phyloP scores from a whole-genome alignment of 2,797 vertebrate species.

The Phrynocephalus guinanensis region DNA sequence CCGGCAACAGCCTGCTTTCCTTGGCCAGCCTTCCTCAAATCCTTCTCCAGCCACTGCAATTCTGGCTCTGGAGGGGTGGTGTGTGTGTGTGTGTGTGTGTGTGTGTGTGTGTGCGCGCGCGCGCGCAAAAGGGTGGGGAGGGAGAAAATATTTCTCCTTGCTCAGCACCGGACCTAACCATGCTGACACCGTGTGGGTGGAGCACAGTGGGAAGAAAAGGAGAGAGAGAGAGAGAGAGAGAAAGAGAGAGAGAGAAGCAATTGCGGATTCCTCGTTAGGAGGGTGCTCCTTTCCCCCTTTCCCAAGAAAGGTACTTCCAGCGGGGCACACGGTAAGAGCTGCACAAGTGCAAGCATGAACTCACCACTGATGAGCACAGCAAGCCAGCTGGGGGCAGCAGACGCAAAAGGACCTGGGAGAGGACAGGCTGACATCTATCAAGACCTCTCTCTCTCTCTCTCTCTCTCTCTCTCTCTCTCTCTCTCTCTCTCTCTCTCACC shows the following conservation, averaged over 20 bases:
- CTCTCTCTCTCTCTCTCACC: not conserved
- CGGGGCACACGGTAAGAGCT: not conserved
- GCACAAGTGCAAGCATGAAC: not conserved
- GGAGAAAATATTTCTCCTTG: conserved; percentile 52
- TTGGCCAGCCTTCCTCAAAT: conserved; percentile 71
- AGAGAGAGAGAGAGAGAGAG: rapidly evolving
- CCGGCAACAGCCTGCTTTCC: conserved; percentile 76
- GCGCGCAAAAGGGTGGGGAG: too few species aligned
- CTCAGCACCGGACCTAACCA: conserved; percentile 11
- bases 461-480: not conserved
- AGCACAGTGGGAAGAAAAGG: too few species aligned
- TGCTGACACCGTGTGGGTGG: not conserved
- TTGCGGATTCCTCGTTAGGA: not conserved
- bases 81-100: too few species aligned
- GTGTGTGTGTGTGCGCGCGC: too few species aligned
- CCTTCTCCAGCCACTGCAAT: conserved; percentile 65
- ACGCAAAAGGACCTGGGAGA: conserved; percentile 27
- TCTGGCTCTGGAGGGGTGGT: conserved; percentile 51
- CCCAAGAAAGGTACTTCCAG: not conserved
- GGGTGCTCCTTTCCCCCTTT: not conserved
- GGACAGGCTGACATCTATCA: not conserved
- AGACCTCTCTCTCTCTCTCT: too few species aligned
- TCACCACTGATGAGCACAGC: not conserved
- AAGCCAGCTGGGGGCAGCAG: conserved; percentile 47
- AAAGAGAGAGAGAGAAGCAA: not conserved